Base-by-base conservation (phyloP, 2,888 invertebrate genomes). In the Drosophila recens region DNA sequence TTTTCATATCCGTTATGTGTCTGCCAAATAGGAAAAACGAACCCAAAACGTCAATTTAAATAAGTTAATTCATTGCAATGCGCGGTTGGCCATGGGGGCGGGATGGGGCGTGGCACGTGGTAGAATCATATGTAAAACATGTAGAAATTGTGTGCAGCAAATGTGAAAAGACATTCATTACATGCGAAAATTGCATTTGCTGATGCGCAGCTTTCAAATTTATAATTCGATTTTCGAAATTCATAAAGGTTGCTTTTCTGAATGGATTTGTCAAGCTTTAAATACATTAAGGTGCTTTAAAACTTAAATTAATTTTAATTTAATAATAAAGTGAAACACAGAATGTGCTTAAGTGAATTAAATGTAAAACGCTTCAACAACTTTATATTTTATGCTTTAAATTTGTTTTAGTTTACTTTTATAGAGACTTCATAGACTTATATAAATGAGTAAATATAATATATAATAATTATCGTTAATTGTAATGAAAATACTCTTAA, bases 1-100 rank as follows among this genome's bases (percentile, higher is more conserved):
- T 54, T 69, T 57, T 62, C 65, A 75, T 71, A 67, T 80, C 78
- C 76, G 80, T 40, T 38, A 43, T 63, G 52, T 62, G 58, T 63
- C 27, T 30, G 40, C 17, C 30, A 36, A 42, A 34, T 46, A 46
- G 62, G 52, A 61, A 71, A 53, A 58, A 3, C 62, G 27, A 46
- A 30, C 38, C 57, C 34, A 64, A 65, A 78, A 13, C 49, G 76
- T 67, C 76, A 67, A 65, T 48, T 40, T 67, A 20, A 75, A 75
- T 75, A 45, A 43, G 13, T 43, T 54, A 70, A 67, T 67, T 59
- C 48, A 46, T 69, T 69, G 67, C 51, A 67, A 51, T 27, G 23
- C 27, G 17, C 42, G 20, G n/a, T 13, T 3, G 36, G 8, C 9
- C n/a, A 17, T 36, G 36, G 38, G 17, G 34, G 20, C 43, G 1